phyloP scores from a whole-genome alignment of 2,888 invertebrate species.

The Andrena haemorrhoa region DNA sequence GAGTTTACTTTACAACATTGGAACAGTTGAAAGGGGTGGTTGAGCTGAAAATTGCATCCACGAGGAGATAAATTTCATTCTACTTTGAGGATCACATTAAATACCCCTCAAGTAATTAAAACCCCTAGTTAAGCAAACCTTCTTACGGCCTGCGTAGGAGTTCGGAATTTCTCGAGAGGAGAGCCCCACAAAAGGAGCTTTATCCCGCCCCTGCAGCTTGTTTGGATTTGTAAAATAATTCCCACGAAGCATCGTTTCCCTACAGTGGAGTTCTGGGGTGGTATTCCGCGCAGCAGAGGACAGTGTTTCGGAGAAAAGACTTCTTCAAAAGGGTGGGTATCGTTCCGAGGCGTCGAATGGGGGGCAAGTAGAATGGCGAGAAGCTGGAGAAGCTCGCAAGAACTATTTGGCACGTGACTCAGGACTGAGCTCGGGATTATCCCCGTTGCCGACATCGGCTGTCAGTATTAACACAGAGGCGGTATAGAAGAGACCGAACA shows the following conservation, averaged over 20 bases:
- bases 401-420: conserved; percentile 39
- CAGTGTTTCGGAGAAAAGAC: neutral
- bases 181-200: too few species aligned
- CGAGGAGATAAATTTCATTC: too few species aligned
- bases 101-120: too few species aligned
- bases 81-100: too few species aligned
- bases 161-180: too few species aligned
- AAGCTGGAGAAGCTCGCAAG: conserved; percentile 27
- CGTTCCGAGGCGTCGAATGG: neutral
- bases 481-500: conserved; percentile 11
- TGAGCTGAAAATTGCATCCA: too few species aligned
- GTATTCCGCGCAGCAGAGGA: neutral
- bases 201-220: neutral
- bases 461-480: conserved; percentile 30
- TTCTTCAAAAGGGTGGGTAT: conserved; percentile 7
- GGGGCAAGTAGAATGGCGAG: conserved; percentile 10
- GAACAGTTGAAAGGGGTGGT: too few species aligned
- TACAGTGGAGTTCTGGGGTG: neutral
- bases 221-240: neutral
- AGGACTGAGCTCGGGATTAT: conserved; percentile 52
- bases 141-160: too few species aligned
- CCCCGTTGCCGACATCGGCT: conserved; percentile 46
- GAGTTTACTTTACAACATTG: too few species aligned
- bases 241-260: neutral
- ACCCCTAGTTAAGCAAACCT: too few species aligned